These are phyloP conservation scores for Zootoca vivipara DNA, from an alignment of 2,113 vertebrate species.

Conservation along the genomic window DNA sequence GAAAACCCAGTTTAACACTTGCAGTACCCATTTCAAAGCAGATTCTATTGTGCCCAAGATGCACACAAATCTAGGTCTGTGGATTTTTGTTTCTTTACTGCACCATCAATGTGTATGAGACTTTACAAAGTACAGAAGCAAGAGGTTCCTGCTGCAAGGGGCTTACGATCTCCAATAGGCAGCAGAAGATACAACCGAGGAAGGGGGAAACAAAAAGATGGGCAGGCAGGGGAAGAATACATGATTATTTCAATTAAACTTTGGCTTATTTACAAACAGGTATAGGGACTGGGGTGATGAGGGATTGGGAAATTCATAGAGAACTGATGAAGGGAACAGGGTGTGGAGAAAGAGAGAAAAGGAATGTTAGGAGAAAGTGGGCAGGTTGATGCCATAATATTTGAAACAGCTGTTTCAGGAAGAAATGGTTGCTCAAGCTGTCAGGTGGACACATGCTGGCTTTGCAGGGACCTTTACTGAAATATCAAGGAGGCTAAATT, in stretches of 20 bases:
- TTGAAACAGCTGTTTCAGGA: neutral
- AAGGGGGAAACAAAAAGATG: neutral
- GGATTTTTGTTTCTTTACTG: neutral
- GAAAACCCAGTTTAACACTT: slow-evolving; percentile 33
- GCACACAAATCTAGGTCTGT: no score
- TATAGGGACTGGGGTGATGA: neutral
- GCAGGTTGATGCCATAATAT: neutral
- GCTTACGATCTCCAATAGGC: neutral
- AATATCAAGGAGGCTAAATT: neutral
- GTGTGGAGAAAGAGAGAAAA: neutral
- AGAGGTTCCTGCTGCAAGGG: neutral
- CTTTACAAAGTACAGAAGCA: neutral
- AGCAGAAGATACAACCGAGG: neutral
- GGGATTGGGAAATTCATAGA: neutral
- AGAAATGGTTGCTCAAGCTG: neutral
- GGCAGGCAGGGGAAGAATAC: neutral
- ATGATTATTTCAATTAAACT: neutral
- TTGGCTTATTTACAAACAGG: neutral
- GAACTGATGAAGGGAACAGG: neutral
- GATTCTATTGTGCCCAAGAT: neutral
- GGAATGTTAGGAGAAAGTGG: neutral
- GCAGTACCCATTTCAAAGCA: neutral
- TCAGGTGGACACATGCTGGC: neutral
- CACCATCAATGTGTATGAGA: neutral
- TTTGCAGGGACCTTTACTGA: neutral